Evolutionary conservation across 2,888 invertebrate genomes (phyloP), one percentile per base, ranked within the genome.

Genomic region (Drosophila planitibia): DNA sequence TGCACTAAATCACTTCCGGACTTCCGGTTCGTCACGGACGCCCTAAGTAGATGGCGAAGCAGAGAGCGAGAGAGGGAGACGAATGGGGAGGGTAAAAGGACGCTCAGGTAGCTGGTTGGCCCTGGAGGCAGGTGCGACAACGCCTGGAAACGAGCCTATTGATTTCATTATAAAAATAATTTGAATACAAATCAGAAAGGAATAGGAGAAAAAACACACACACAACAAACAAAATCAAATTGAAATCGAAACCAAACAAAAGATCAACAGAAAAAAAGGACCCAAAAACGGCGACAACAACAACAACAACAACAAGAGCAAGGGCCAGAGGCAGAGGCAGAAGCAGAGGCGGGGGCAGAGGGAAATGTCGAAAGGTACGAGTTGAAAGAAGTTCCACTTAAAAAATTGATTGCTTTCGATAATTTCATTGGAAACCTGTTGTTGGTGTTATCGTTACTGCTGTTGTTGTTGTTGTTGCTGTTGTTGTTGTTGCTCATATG

Each of bases 1-100:
- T 84, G 83, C 88, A 89, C 85, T 91, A 91, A 91, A 91, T 91
- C 91, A 91, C 91, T 91, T 91, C 91, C 91, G 91, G 90, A 91
- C 91, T 91, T 91, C 91, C 91, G 91, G 90, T 84, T 87, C 82
- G 76, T 68, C 78, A 75, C 71, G 71, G 68, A 60, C 67, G 55
- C 59, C 65, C 69, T 74, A 81, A 81, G 72, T 70, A 73, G 68
- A 57, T 32, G 62, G 22, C 22, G n/a, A 35, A 37, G 25, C 54
- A 25, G 61, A 47, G 33, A 9, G 5, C 14, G 14, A 30, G 12
- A 28, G n/a, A 6, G 25, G 5, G 12, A 32, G 25, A 9, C 25
- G 22, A 37, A 28, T 53, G 33, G 22, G 37, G 6, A 19, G 41
- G 59, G 22, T 12, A 39, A 66, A 70, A 79, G 78, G 71, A 79